These are phyloP conservation scores for Rhopalosiphum maidis DNA, from an alignment of 1,140 invertebrate genomes.

Conservation along the genomic window DNA sequence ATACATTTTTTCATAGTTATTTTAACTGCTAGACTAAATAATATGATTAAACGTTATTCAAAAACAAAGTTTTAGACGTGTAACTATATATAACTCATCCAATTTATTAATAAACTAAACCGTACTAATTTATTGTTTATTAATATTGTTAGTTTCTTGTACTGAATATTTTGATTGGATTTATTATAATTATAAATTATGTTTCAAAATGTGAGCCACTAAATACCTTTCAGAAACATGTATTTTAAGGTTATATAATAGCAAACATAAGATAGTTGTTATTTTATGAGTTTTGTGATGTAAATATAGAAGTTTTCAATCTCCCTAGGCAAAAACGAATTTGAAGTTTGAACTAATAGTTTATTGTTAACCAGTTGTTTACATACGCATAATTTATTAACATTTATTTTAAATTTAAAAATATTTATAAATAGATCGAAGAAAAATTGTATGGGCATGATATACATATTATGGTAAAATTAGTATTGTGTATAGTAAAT, in stretches of 20 bases:
- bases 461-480: too few relatives aligned
- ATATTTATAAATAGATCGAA: background rate
- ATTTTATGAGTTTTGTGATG: background rate
- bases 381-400: background rate
- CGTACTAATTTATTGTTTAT: background rate
- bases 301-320: background rate
- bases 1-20: background rate
- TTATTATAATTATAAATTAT: background rate
- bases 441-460: too few relatives aligned
- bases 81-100: background rate
- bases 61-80: background rate
- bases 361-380: background rate
- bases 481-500: too few relatives aligned
- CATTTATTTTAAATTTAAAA: background rate
- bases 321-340: background rate
- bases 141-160: background rate
- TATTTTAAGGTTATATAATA: background rate
- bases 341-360: background rate
- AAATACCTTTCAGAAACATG: background rate
- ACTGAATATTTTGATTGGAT: background rate
- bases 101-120: conserved; percentile 15
- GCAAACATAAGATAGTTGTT: background rate
- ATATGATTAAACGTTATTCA: background rate
- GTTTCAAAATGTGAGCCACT: background rate
- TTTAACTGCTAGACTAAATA: background rate